Base-by-base conservation (phyloP, 1,140 invertebrate genomes). In the Conus ventricosus region DNA sequence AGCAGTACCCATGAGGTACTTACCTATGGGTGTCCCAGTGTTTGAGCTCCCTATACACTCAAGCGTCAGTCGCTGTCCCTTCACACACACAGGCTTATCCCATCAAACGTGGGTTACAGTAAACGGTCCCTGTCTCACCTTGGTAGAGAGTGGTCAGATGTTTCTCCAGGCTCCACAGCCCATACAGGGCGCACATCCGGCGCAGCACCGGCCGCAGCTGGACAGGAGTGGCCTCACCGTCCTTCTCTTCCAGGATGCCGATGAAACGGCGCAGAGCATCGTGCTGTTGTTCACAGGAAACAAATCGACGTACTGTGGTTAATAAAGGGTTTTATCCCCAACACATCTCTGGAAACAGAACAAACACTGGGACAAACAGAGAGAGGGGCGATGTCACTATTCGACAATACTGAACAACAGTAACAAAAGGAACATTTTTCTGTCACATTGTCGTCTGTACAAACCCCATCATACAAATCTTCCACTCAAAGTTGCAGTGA, bases 101-200 rank as follows among this genome's bases (percentile, higher is more conserved):
- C 11, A 11, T 17, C 67, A 71, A 11, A 71, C 7, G 39, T 39
- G 39, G 39, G 39, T 39, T 39, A 39, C 39, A 39, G 39, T 39
- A 39, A 11, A 71, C 67, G 0, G 6, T 17, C 67, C 23, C 23
- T 13, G 53, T 53, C 82, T 89, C 90, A 94, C 93, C 93, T 91
- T 95, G 94, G 89, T 95, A 95, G 27, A 95, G 88, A 15, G 92
- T 91, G 25, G 92, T 91, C n/a, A 93, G 53, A 71, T 94, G 93
- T 90, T 94, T 95, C 86, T 95, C 94, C 53, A 94, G 78, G 60
- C 92, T 93, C 92, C 93, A 93, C 71, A 93, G 88, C 53, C 92
- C 93, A 95, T 96, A 95, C 92, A 96, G 92, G 88, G 96, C 93
- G 90, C 96, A 93, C 91, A 97, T 96, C 90, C 96, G 95, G 85